These are phyloP conservation scores for Apodemus speciosus DNA, from an alignment of 2,113 vertebrate genomes.

Conservation along the genomic window DNA sequence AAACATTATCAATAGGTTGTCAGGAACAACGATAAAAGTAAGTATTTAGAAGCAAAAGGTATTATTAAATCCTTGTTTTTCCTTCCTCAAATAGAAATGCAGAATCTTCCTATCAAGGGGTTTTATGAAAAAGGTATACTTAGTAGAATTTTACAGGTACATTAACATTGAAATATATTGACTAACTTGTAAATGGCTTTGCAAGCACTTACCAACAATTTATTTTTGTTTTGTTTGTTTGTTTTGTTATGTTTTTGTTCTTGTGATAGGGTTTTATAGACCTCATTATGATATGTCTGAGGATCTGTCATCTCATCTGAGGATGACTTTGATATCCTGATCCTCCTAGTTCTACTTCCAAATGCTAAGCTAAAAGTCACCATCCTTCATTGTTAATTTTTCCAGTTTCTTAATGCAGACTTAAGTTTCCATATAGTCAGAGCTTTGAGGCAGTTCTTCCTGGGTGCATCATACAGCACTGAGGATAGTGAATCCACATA, in stretches of 20 bases:
- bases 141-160: not conserved
- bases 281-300: too few species aligned
- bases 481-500: too few species aligned
- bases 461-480: accelerated
- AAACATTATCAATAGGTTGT: not conserved
- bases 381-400: not conserved
- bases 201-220: not conserved
- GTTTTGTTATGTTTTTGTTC: not conserved
- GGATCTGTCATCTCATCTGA: too few species aligned
- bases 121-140: not conserved
- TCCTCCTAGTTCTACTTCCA: not conserved
- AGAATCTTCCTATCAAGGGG: not conserved
- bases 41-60: not conserved
- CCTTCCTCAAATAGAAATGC: not conserved
- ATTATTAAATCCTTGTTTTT: not conserved
- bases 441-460: too few species aligned
- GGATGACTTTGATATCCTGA: too few species aligned
- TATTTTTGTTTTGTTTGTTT: not conserved
- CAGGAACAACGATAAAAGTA: not conserved
- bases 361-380: not conserved
- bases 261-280: too few species aligned
- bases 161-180: not conserved
- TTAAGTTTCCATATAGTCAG: not conserved
- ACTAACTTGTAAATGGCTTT: not conserved
- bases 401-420: not conserved